Conservation (phyloP, 2,113 vertebrate genomes). For the Panurus biarmicus region DNA sequence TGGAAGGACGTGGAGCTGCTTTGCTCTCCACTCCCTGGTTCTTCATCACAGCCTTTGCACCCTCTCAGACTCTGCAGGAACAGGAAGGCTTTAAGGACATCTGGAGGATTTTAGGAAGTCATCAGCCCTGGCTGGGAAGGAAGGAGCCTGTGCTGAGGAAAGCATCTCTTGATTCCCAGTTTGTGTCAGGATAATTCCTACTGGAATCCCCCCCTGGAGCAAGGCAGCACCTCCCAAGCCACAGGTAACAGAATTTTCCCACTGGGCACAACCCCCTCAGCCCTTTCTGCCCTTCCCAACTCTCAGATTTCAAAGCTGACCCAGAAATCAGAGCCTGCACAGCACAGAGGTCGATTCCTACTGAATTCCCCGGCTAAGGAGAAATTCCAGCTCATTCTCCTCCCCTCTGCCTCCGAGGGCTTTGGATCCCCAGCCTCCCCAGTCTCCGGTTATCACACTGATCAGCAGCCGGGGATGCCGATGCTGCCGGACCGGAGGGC, state of each 20-base stretch:
- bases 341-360: rapidly evolving
- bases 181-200: neutral
- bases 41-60: constrained; percentile 58
- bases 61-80: neutral
- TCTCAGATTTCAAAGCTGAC: neutral
- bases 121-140: neutral
- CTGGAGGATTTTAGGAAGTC: neutral
- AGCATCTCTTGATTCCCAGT: rapidly evolving
- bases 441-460: rapidly evolving
- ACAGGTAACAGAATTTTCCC: rapidly evolving
- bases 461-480: neutral
- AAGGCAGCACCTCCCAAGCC: neutral
- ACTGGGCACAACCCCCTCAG: neutral
- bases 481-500: rapidly evolving
- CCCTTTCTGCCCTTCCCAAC: neutral
- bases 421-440: too few relatives aligned
- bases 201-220: neutral
- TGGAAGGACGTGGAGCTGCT: constrained; percentile 35
- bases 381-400: neutral
- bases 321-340: neutral
- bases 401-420: neutral
- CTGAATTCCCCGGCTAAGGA: rapidly evolving
- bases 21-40: constrained; percentile 69
- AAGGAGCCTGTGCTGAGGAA: neutral
- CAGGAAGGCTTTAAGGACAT: neutral